Percentiles rank a stretch among this genome's conserved stretches.
Conservation (phyloP, 2,888 invertebrate genomes). For the Nephrotoma guestfalica region DNA sequence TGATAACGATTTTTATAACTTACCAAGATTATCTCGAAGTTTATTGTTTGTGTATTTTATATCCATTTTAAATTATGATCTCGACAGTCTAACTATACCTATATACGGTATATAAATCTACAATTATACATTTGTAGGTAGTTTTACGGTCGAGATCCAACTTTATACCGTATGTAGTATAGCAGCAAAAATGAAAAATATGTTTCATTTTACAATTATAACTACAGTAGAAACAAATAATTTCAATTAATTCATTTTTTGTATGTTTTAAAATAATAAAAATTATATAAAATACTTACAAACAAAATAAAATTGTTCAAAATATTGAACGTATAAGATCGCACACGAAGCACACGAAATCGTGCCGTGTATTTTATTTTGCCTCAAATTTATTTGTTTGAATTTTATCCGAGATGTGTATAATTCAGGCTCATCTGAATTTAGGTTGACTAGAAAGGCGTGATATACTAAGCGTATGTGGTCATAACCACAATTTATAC, state of each 20-base stretch:
- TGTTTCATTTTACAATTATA: not conserved
- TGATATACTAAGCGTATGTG: not conserved
- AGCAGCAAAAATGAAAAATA: not conserved
- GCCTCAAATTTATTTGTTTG: not conserved
- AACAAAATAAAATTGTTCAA: not conserved
- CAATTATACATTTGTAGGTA: not conserved
- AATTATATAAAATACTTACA: not conserved
- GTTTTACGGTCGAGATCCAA: not conserved
- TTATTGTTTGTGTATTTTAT: not conserved
- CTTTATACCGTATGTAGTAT: not conserved
- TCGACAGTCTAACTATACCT: not conserved
- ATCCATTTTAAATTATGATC: not conserved
- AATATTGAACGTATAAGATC: not conserved
- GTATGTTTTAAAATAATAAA: not conserved
- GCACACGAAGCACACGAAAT: slow-evolving; percentile 1
- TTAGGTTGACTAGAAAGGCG: not conserved
- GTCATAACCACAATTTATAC: too few species aligned
- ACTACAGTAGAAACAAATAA: slow-evolving; percentile 1
- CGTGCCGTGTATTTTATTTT: not conserved
- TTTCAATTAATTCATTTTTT: slow-evolving; percentile 1
- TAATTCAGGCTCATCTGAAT: not conserved
- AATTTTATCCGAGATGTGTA: not conserved
- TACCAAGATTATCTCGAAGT: not conserved
- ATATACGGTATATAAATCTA: not conserved
- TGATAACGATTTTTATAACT: slow-evolving; percentile 1